Evolutionary conservation across 2,888 invertebrate genomes (phyloP).

Genomic region (Volucella bombylans): DNA sequence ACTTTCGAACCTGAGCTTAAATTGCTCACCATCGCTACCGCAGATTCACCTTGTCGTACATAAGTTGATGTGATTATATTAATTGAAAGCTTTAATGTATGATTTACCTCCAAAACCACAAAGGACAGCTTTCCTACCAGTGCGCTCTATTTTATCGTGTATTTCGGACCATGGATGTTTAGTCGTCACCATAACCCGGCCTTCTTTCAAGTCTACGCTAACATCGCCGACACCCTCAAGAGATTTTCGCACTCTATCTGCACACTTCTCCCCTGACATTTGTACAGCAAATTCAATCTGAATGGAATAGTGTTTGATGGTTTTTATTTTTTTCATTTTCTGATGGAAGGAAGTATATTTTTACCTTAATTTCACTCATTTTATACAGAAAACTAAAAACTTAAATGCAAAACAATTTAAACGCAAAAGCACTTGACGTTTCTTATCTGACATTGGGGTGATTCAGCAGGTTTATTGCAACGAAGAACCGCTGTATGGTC

Average conservation of each 20-base stretch:
- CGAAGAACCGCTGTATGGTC: conserved; percentile 50
- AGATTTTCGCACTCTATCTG: conserved; percentile 82
- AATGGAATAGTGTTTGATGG: neutral
- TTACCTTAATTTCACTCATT: conserved; percentile 66
- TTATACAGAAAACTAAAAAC: neutral
- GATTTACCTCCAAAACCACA: conserved; percentile 89
- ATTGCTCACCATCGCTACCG: conserved; percentile 89
- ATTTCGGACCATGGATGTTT: conserved; percentile 81
- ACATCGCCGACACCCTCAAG: conserved; percentile 81
- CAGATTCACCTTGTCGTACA: conserved; percentile 81
- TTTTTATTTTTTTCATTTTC: neutral
- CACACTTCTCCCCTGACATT: conserved; percentile 85
- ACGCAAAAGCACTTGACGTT: conserved; percentile 37
- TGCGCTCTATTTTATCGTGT: conserved; percentile 83
- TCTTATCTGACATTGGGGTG: conserved; percentile 39
- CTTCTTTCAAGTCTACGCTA: conserved; percentile 78
- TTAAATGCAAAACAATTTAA: conserved; percentile 7
- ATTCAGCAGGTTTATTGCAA: conserved; percentile 28
- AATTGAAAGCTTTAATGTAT: no score
- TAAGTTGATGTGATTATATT: no score
- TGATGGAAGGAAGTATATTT: neutral
- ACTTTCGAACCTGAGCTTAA: conserved; percentile 82
- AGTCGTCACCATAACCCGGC: conserved; percentile 80
- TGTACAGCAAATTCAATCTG: conserved; percentile 87
- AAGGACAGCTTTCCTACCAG: conserved; percentile 89